These are phyloP conservation scores for Stegastes partitus DNA, from an alignment of 2,113 vertebrate genomes.

Conservation along the genomic window DNA sequence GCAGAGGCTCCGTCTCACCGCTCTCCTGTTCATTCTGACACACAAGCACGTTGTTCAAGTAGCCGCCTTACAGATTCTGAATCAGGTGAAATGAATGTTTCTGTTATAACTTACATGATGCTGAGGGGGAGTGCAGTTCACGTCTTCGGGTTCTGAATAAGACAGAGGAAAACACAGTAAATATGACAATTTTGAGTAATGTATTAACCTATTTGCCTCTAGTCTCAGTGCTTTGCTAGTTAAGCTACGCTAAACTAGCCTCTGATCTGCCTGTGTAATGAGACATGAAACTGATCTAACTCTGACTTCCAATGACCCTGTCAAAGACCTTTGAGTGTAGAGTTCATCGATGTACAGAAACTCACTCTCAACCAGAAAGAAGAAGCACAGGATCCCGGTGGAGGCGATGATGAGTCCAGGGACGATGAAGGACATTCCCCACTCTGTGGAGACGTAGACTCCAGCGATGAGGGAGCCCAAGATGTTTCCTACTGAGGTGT, in stretches of 20 bases:
- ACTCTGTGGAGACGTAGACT: conserved; percentile 87
- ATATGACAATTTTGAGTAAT: not conserved
- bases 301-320: not conserved
- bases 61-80: not conserved
- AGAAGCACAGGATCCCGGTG: conserved; percentile 92
- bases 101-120: conserved; percentile 87
- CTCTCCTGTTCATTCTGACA: conserved; percentile 63
- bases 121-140: conserved; percentile 89
- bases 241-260: too few relatives aligned
- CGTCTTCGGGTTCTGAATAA: conserved; percentile 92
- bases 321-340: not conserved
- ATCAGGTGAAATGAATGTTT: not conserved
- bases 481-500: conserved; percentile 98
- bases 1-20: conserved; percentile 76
- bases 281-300: too few relatives aligned
- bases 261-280: too few relatives aligned
- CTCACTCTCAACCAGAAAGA: conserved; percentile 98
- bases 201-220: too few relatives aligned
- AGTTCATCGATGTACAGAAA: conserved; percentile 31
- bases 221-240: too few relatives aligned
- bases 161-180: conserved; percentile 1
- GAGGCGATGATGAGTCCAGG: conserved; percentile 90
- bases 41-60: conserved; percentile 5
- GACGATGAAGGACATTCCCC: conserved; percentile 96
- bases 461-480: conserved; percentile 96